Evolutionary conservation across 2,113 vertebrate genomes (phyloP).

Genomic region (Prolemur simus): DNA sequence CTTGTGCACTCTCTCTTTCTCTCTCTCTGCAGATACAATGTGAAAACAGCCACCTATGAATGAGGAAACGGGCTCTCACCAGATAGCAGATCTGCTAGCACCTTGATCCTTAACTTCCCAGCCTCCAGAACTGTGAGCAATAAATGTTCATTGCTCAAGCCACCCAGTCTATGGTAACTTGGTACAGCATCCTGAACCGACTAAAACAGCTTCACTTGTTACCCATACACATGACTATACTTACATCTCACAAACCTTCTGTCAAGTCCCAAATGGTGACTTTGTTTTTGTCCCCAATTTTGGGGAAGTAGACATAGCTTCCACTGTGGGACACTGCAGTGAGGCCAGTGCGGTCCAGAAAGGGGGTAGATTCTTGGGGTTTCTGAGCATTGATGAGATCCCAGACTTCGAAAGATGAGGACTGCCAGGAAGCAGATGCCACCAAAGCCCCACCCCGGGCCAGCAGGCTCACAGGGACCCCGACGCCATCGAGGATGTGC

Average conservation of each 20-base stretch:
- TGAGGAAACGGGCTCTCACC: too few species aligned
- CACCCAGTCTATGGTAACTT: rapidly evolving
- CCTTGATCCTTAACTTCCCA: too few species aligned
- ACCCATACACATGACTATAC: not conserved
- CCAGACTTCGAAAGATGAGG: constrained; percentile 83
- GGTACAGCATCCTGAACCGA: not conserved
- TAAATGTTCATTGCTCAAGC: not conserved
- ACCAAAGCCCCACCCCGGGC: constrained; percentile 69
- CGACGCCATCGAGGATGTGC: constrained; percentile 81
- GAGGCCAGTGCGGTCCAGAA: constrained; percentile 81
- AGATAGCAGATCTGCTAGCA: too few species aligned
- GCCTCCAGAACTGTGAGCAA: not conserved
- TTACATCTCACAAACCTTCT: constrained; percentile 80
- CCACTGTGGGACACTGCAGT: constrained; percentile 79
- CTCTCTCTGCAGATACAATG: too few species aligned
- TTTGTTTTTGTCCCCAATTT: constrained; percentile 79
- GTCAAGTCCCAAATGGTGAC: constrained; percentile 86
- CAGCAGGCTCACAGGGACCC: constrained; percentile 77
- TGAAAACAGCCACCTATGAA: too few species aligned
- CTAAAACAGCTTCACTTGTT: not conserved
- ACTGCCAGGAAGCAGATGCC: constrained; percentile 83
- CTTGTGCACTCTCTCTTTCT: too few species aligned
- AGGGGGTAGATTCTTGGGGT: constrained; percentile 65
- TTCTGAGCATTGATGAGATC: constrained; percentile 75
- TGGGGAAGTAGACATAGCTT: constrained; percentile 83